Percentiles rank a stretch among this genome's conserved stretches.
Evolutionary conservation across 1,140 invertebrate genomes (phyloP).

Genomic region (Drosophila lacteicornis): DNA sequence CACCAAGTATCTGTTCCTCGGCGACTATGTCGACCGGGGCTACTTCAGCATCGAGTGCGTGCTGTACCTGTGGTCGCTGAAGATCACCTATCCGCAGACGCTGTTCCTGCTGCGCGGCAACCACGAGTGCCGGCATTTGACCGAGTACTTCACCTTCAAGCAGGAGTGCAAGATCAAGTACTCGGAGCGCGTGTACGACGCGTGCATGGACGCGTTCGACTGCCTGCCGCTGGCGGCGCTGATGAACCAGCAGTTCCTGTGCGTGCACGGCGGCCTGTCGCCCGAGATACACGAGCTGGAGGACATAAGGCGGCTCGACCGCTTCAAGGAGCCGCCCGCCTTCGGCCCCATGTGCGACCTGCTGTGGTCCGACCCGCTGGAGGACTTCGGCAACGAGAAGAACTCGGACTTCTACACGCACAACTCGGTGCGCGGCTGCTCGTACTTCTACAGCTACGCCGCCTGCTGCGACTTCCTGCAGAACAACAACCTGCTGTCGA

Average conservation of each 20-base stretch:
- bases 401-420: slow-evolving; percentile 99
- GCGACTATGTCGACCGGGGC: slow-evolving; percentile 94
- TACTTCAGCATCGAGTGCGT: slow-evolving; percentile 92
- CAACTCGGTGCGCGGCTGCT: slow-evolving; percentile 99
- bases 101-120: slow-evolving; percentile 99
- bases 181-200: slow-evolving; percentile 99
- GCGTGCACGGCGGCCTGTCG: slow-evolving; percentile 99
- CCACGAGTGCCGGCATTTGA: slow-evolving; percentile 99
- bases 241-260: slow-evolving; percentile 99
- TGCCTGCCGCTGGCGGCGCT: slow-evolving; percentile 99
- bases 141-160: slow-evolving; percentile 99
- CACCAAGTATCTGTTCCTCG: too few relatives aligned
- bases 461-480: slow-evolving; percentile 99
- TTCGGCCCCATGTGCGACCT: slow-evolving; percentile 99
- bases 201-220: slow-evolving; percentile 99
- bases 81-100: slow-evolving; percentile 98
- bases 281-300: slow-evolving; percentile 99
- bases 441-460: slow-evolving; percentile 99
- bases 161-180: slow-evolving; percentile 99
- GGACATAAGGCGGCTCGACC: slow-evolving; percentile 99
- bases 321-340: slow-evolving; percentile 99
- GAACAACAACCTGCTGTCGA: slow-evolving; percentile 99
- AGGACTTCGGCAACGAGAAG: slow-evolving; percentile 99
- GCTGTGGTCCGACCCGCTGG: slow-evolving; percentile 99
- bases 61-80: slow-evolving; percentile 99